phyloP scores from a whole-genome alignment of 2,888 invertebrate genomes.

The Helobdella robusta region DNA sequence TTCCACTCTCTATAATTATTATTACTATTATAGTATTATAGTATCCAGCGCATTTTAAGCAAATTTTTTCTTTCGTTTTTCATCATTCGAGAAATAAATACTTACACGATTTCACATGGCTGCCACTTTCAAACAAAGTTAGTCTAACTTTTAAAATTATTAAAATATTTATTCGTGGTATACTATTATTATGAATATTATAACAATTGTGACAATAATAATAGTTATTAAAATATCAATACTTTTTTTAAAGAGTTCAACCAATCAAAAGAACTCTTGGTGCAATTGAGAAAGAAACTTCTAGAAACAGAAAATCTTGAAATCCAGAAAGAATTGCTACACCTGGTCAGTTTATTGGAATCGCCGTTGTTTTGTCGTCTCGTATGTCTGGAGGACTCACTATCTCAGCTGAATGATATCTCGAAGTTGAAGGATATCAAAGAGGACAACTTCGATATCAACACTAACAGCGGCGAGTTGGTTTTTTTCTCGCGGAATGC shows the following conservation, averaged over 20 bases:
- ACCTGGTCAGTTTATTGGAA: slow-evolving; percentile 18
- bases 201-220: background rate
- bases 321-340: slow-evolving; percentile 4
- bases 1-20: too few species aligned
- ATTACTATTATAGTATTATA: too few species aligned
- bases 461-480: slow-evolving; percentile 15
- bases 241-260: slow-evolving; percentile 16
- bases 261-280: slow-evolving; percentile 9
- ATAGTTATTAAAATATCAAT: background rate
- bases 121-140: slow-evolving; percentile 8
- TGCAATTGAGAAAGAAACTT: slow-evolving; percentile 1
- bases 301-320: background rate
- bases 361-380: slow-evolving; percentile 25
- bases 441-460: slow-evolving; percentile 16
- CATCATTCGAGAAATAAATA: too few species aligned
- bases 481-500: slow-evolving; percentile 13
- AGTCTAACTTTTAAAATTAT: background rate
- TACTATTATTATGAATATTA: background rate
- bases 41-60: too few species aligned
- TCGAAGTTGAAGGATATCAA: slow-evolving; percentile 6
- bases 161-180: background rate
- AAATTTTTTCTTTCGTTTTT: too few species aligned
- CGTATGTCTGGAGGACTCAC: slow-evolving; percentile 22
- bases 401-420: slow-evolving; percentile 5
- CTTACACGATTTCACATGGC: too few species aligned